Base-by-base conservation (phyloP, 1,140 invertebrate genomes). In the Drosophila neocordata region DNA sequence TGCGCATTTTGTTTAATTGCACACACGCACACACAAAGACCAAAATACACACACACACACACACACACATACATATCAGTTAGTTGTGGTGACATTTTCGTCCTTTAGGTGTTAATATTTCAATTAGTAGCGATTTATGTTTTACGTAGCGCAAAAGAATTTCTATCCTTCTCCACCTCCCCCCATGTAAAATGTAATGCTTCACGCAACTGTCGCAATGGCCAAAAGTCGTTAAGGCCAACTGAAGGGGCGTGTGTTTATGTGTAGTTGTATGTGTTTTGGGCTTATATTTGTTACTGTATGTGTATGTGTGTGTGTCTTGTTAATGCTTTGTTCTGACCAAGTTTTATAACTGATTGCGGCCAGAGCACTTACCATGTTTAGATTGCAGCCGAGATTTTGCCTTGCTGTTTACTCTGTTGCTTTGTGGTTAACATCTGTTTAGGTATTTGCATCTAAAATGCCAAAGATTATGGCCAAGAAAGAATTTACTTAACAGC, bases 1-100 rank as follows among this genome's bases (percentile, higher is more conserved):
- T 84, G 81, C 80, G 80, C 73, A 73, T 80, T 85, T 84, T 76
- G 80, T 84, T 84, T 84, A 73, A 84, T 84, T 84, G 80, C 80
- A 76, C 53, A 78, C 75, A 65, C 67, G 48, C 79, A 60, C 60
- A 77, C 67, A 18, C 22, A 2, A n/a, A n/a, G n/a, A n/a, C n/a
- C n/a, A 20, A 38, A 4, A 15, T 8, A n/a, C 35, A 27, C 31
- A 48, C 57, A 74, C 35, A 27, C 31, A 48, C 57, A 74, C 62
- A 62, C 61, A 35, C 34, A 31, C 22, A 38, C 35, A 51, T 60
- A 65, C 58, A 41, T 71, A 55, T 44, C 35, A 18, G 60, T 18
- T 48, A 20, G 41, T 48, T 74, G 73, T 52, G 73, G 72, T 62
- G 73, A 75, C 78, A 69, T 55, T 64, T 53, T 41, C 35, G 58